Evolutionary conservation across 1,140 invertebrate species (phyloP).

Genomic region (Augochlora pura): DNA sequence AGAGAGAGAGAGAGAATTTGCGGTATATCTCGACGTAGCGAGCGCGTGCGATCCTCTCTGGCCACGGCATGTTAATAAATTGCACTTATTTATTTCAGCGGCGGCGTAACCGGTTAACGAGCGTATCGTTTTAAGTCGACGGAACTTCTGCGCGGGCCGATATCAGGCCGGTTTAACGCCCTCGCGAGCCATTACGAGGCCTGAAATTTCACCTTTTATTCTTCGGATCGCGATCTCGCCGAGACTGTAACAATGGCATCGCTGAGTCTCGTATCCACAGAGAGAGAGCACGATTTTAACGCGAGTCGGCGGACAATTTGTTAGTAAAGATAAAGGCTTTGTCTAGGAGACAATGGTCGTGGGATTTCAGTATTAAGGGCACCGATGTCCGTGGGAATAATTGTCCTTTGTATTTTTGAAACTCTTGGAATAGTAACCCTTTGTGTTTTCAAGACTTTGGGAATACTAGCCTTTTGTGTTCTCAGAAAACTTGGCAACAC

Average conservation of each 20-base stretch:
- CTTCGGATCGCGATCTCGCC: not conserved
- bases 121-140: slow-evolving; percentile 23
- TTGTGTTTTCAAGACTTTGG: too few species aligned
- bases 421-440: too few species aligned
- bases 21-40: slow-evolving; percentile 10
- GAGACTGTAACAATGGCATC: not conserved
- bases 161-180: slow-evolving; percentile 9
- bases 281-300: too few species aligned
- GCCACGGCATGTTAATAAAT: slow-evolving; percentile 52
- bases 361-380: too few species aligned
- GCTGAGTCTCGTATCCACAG: too few species aligned
- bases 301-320: too few species aligned
- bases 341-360: too few species aligned
- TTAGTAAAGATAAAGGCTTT: too few species aligned
- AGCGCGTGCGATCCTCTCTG: slow-evolving; percentile 16
- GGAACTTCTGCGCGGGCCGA: not conserved
- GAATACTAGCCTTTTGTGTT: too few species aligned
- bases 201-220: not conserved
- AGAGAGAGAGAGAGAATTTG: not conserved
- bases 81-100: slow-evolving; percentile 51
- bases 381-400: too few species aligned
- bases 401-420: too few species aligned
- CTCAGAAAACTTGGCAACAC: too few species aligned
- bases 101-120: slow-evolving; percentile 38
- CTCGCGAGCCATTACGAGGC: not conserved